Percentiles rank a stretch among this genome's conserved stretches.
These are phyloP conservation scores for Mobula birostris DNA, from an alignment of 2,113 vertebrate genomes.

Conservation along the genomic window DNA sequence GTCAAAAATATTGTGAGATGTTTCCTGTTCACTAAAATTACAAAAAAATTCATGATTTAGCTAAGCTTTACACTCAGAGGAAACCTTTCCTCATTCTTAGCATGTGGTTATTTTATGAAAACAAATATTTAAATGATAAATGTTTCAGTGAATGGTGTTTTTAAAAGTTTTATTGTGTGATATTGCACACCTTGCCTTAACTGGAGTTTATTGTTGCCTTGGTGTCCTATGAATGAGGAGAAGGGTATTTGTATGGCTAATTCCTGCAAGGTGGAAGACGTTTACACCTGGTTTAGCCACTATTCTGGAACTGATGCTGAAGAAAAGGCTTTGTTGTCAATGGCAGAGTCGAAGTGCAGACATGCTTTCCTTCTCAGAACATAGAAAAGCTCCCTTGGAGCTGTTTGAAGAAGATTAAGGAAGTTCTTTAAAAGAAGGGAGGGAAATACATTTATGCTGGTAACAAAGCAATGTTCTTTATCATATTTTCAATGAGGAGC, in stretches of 20 bases:
- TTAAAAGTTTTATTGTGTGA: neutral
- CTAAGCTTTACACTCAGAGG: neutral
- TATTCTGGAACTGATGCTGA: neutral
- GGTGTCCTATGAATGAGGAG: neutral
- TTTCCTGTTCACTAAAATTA: neutral
- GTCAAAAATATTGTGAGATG: neutral
- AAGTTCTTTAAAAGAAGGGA: neutral
- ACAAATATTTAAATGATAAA: neutral
- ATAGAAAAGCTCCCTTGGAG: neutral
- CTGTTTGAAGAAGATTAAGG: neutral
- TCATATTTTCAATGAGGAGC: neutral
- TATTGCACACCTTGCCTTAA: neutral
- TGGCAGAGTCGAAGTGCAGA: neutral
- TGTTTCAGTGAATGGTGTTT: neutral
- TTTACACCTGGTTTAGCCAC: neutral
- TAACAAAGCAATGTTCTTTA: neutral
- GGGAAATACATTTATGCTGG: neutral
- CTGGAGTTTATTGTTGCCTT: neutral
- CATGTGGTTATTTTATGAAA: neutral
- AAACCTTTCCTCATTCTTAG: neutral
- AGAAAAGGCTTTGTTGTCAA: neutral
- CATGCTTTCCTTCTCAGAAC: neutral
- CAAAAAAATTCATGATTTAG: neutral
- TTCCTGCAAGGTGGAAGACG: neutral
- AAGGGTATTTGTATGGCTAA: neutral